Evolutionary conservation across 2,888 invertebrate species (phyloP).

Genomic region (Silvanus unidentatus): DNA sequence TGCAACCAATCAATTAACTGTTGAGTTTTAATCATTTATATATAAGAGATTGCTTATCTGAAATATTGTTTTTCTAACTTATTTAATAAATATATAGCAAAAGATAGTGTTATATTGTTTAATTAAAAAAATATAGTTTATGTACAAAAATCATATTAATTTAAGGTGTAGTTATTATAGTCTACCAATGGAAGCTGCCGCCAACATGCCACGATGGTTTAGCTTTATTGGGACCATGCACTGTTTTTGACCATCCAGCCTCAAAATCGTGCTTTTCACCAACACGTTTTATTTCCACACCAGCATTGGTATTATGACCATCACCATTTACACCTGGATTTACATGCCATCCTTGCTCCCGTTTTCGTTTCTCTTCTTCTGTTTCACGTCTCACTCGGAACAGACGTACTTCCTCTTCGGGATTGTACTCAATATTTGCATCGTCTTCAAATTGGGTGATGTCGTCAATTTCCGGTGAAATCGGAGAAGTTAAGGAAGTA

Average conservation of each 20-base stretch:
- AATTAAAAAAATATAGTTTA: too few relatives aligned
- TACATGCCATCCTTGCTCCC: constrained; percentile 13
- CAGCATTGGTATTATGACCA: constrained; percentile 14
- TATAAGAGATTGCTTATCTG: not conserved
- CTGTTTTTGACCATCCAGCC: constrained; percentile 19
- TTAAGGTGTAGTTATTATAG: too few relatives aligned
- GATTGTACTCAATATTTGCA: too few relatives aligned
- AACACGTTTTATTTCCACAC: constrained; percentile 14
- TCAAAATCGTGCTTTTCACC: constrained; percentile 17
- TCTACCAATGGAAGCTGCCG: constrained; percentile 14
- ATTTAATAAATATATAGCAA: too few relatives aligned
- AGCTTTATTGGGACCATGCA: constrained; percentile 15
- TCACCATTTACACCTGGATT: constrained; percentile 14
- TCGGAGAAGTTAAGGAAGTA: too few relatives aligned
- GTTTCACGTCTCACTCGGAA: not conserved
- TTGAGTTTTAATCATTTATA: not conserved
- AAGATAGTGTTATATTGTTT: too few relatives aligned
- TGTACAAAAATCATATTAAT: too few relatives aligned
- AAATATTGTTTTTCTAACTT: too few relatives aligned
- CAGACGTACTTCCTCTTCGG: too few relatives aligned
- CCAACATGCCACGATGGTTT: constrained; percentile 20
- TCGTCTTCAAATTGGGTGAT: too few relatives aligned
- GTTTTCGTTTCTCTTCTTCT: not conserved
- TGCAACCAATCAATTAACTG: constrained; percentile 6
- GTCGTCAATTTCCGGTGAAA: too few relatives aligned